Evolutionary conservation across 1,140 invertebrate species (phyloP).

Genomic region (Pseudoatta argentina): DNA sequence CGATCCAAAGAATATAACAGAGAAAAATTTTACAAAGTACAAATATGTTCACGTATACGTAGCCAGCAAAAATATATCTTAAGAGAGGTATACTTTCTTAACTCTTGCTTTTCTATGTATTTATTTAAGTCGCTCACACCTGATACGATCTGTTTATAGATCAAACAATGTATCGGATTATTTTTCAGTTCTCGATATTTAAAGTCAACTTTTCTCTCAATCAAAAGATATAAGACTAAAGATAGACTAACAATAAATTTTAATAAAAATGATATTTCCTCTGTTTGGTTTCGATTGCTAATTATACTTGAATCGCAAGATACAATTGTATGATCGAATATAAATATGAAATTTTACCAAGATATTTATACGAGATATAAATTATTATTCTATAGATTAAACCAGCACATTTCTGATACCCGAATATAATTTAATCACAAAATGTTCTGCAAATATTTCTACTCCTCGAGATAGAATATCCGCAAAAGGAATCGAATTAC

Average conservation of each 20-base stretch:
- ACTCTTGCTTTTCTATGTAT: conserved; percentile 40
- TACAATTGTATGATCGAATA: conserved; percentile 26
- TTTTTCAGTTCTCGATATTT: conserved; percentile 40
- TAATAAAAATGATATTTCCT: conserved; percentile 12
- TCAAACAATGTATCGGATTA: conserved; percentile 44
- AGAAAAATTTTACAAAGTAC: neutral
- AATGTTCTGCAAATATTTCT: conserved; percentile 47
- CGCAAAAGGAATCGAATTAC: conserved; percentile 54
- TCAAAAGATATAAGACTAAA: neutral
- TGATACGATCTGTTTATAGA: conserved; percentile 39
- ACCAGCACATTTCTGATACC: conserved; percentile 20
- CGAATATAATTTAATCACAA: conserved; percentile 40
- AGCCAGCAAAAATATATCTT: conserved; percentile 40
- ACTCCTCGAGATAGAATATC: conserved; percentile 3
- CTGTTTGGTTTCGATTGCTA: conserved; percentile 18
- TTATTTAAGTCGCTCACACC: conserved; percentile 45
- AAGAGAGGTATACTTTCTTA: conserved; percentile 33
- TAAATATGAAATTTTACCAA: conserved; percentile 43
- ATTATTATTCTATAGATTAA: neutral
- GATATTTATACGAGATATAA: conserved; percentile 10
- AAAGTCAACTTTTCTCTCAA: conserved; percentile 40
- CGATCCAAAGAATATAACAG: neutral
- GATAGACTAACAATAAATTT: conserved; percentile 33
- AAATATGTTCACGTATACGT: neutral
- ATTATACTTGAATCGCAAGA: neutral